Evolutionary conservation across 2,888 invertebrate genomes (phyloP).

Genomic region (Pediacus dermestoides): DNA sequence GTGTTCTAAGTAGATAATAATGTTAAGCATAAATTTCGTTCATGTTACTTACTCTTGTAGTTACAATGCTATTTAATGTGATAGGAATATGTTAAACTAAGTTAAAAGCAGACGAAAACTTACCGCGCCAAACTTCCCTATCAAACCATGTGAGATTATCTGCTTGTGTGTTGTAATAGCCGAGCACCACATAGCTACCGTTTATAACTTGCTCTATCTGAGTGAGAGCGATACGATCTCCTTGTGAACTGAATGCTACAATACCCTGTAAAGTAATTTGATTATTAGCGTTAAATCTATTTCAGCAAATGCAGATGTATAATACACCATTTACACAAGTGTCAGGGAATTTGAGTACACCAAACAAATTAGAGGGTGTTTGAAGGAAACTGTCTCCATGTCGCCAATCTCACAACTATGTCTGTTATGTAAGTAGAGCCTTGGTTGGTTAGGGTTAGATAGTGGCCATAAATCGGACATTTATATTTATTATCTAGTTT

Average conservation of each 20-base stretch:
- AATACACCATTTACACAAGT: no score
- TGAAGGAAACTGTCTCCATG: no score
- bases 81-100: constrained; percentile 6
- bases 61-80: constrained; percentile 2
- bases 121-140: constrained; percentile 87
- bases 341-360: no score
- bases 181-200: constrained; percentile 90
- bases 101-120: constrained; percentile 37
- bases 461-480: no score
- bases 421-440: no score
- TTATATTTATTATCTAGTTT: no score
- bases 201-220: constrained; percentile 96
- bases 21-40: constrained; percentile 5
- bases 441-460: no score
- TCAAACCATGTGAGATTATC: constrained; percentile 95
- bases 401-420: no score
- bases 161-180: constrained; percentile 93
- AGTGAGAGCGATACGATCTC: constrained; percentile 96
- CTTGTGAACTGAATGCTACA: constrained; percentile 97
- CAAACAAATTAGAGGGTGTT: no score
- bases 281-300: no score
- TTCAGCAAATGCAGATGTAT: no score
- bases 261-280: constrained; percentile 83
- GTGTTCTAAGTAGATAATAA: constrained; percentile 9
- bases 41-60: constrained; percentile 5